These are phyloP conservation scores for Scaptomyza montana DNA, from an alignment of 1,140 invertebrate species.

Conservation along the genomic window DNA sequence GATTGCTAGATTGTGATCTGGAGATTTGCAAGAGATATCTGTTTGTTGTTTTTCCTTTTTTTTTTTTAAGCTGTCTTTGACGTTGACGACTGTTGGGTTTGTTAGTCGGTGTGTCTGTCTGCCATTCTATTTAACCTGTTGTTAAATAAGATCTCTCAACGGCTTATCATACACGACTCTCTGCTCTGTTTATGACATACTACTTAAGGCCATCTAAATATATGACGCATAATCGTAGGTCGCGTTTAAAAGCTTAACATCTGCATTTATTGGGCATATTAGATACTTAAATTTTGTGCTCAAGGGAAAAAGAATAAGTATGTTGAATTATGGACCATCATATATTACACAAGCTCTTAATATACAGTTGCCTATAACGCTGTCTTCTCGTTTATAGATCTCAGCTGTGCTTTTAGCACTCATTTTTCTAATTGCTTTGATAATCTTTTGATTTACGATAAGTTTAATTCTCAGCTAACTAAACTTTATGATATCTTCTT, in stretches of 20 bases:
- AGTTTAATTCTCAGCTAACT: no score
- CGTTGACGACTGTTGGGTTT: no score
- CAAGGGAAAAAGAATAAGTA: slow-evolving; percentile 1
- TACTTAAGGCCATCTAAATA: slow-evolving; percentile 19
- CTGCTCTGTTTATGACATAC: slow-evolving; percentile 7
- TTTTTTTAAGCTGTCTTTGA: slow-evolving; percentile 1
- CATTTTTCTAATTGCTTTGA: no score
- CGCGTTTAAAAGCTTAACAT: slow-evolving; percentile 20
- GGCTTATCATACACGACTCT: slow-evolving; percentile 20
- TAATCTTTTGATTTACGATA: no score
- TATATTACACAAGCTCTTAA: neutral
- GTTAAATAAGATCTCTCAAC: slow-evolving; percentile 23
- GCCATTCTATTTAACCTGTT: slow-evolving; percentile 40
- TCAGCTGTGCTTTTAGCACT: neutral
- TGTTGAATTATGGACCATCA: neutral
- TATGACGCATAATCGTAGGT: slow-evolving; percentile 10
- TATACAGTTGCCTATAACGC: neutral
- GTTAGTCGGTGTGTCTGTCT: slow-evolving; percentile 5
- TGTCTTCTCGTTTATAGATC: neutral
- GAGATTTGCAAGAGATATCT: slow-evolving; percentile 44
- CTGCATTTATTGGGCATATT: slow-evolving; percentile 3
- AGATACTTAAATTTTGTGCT: neutral
- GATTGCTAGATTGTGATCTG: slow-evolving; percentile 38
- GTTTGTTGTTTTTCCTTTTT: slow-evolving; percentile 29
- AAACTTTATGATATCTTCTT: neutral